Conservation (phyloP, 23 tunicate genomes). For the Clavelina lepadiformis region DNA sequence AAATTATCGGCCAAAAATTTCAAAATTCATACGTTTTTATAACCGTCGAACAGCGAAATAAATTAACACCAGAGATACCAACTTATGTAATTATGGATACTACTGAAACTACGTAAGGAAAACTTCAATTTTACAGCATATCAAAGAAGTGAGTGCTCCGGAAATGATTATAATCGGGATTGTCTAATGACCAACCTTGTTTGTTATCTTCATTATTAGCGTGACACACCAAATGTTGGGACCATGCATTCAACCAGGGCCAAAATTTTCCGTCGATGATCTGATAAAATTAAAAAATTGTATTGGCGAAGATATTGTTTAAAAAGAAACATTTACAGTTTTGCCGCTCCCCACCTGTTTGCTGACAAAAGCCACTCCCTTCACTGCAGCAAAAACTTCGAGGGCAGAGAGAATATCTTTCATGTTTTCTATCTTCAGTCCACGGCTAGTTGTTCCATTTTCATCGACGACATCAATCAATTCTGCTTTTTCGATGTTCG, state of each 20-base stretch:
- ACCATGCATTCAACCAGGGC: constrained; percentile 36
- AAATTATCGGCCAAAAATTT: too few relatives aligned
- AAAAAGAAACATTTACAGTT: not conserved
- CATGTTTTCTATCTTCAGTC: not conserved
- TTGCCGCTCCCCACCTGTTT: constrained; percentile 5
- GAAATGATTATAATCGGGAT: too few relatives aligned
- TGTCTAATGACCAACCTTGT: constrained; percentile 4
- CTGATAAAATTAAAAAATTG: constrained; percentile 1
- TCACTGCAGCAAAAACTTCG: constrained; percentile 5
- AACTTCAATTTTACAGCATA: too few relatives aligned
- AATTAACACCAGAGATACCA: too few relatives aligned
- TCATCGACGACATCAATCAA: not conserved
- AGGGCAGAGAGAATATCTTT: constrained; percentile 8
- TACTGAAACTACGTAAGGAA: too few relatives aligned
- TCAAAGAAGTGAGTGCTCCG: too few relatives aligned
- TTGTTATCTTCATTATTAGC: constrained; percentile 9
- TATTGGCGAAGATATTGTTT: not conserved
- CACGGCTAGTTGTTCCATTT: not conserved
- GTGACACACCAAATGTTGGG: not conserved
- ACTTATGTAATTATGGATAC: too few relatives aligned
- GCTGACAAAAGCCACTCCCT: constrained; percentile 6
- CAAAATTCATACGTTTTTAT: too few relatives aligned
- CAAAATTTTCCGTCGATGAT: constrained; percentile 34
- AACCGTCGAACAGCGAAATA: too few relatives aligned
- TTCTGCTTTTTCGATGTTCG: not conserved